Base-by-base conservation (phyloP, 2,888 invertebrate genomes). In the Cryptocheilus praepositus region DNA sequence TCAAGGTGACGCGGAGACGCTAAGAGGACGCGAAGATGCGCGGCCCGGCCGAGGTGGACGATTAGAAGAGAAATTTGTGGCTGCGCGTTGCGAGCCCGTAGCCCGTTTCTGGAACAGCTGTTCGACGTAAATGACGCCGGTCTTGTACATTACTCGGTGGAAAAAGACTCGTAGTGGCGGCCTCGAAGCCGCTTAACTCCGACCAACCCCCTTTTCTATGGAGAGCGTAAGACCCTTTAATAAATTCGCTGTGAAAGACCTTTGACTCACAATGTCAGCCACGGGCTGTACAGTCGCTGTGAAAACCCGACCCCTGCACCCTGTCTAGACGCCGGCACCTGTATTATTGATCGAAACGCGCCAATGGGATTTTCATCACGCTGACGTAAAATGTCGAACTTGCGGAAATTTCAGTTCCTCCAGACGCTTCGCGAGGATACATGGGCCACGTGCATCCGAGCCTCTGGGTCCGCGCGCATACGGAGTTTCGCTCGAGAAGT, bases 321-420 rank as follows among this genome's bases (percentile, higher is more conserved):
- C 72, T 58, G 79, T 79, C 80, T 77, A 79, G 79, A 79, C 79
- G 71, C 67, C 71, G 59, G 68, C 76, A 78, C 78, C 80, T 80
- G 78, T 72, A 76, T 79, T 82, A 83, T 83, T 83, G 83, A 83
- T 83, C 83, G 77, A 71, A 70, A 73, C 73, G 59, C 67, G 66
- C 78, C 80, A 77, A 79, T 79, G 75, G 73, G 77, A 81, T 79
- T 83, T 81, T 82, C 81, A 77, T 81, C 77, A 73, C 74, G 76
- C 77, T 76, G 73, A 77, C 79, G 71, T 71, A 71, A 76, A 76
- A 75, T 76, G 68, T 77, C 77, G 71, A 82, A 80, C 80, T 78
- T 67, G 73, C 71, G 49, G 49, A 18, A 49, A 49, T 49, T 49
- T 49, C 18, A 49, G 49, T 49, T 49, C 49, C 18, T 49, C 49